A percentile compares a stretch with the other conserved stretches of the same genome.
Evolutionary conservation across 30 jellyfish, hydroid and myxozoan species (phyloP).

Genomic region (Hydra vulgaris): DNA sequence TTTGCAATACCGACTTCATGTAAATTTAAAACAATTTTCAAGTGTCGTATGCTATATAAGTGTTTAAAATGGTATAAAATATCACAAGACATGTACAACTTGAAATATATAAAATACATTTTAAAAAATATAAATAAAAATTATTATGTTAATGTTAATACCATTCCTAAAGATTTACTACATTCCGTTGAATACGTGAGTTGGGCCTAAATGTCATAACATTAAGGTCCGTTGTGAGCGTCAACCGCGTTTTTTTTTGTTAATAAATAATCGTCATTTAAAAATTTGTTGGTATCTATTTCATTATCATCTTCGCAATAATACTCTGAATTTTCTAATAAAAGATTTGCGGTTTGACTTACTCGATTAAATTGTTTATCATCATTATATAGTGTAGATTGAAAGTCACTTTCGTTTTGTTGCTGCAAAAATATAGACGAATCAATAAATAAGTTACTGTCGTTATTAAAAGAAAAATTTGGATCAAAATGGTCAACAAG

Average conservation of each 20-base stretch:
- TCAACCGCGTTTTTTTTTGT: not conserved
- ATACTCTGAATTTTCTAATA: not conserved
- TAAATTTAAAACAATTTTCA: too few species aligned
- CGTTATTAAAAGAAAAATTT: constrained; percentile 11
- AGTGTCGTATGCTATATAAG: too few species aligned
- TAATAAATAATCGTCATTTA: constrained; percentile 19
- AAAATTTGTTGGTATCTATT: constrained; percentile 19
- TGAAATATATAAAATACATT: too few species aligned
- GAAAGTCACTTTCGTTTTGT: not conserved
- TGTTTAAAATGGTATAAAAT: too few species aligned
- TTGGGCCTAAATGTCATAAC: too few species aligned
- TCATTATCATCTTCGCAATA: not conserved
- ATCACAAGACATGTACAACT: too few species aligned
- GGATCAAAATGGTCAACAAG: constrained; percentile 12
- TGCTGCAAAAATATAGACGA: constrained; percentile 10
- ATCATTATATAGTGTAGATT: not conserved
- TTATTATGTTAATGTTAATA: too few species aligned
- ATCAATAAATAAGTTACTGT: constrained; percentile 6
- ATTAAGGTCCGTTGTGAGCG: not conserved
- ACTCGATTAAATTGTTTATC: not conserved
- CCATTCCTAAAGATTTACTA: too few species aligned
- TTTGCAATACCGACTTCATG: too few species aligned
- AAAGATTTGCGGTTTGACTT: not conserved
- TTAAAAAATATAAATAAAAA: too few species aligned
- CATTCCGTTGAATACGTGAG: too few species aligned